Conservation (phyloP, 2,113 vertebrate species). For the Xenotilapia caudafasciata region DNA sequence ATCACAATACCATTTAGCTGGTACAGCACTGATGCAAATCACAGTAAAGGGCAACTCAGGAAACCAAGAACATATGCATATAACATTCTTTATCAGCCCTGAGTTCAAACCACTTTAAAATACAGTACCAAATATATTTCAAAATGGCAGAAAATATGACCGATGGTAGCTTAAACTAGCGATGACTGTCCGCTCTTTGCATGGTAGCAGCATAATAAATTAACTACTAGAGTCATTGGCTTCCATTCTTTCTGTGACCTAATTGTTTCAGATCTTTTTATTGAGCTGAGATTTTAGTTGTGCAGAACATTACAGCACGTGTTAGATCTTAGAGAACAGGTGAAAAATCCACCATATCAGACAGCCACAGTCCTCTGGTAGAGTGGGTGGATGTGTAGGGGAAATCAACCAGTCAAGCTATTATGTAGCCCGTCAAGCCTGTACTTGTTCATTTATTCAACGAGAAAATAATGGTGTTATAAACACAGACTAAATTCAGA, state of each 20-base stretch:
- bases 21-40: neutral
- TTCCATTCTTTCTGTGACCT: neutral
- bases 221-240: neutral
- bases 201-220: neutral
- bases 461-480: neutral
- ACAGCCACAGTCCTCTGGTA: neutral
- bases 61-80: neutral
- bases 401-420: neutral
- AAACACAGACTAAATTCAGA: constrained; percentile 9
- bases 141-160: neutral
- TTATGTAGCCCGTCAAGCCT: neutral
- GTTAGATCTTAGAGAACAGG: neutral
- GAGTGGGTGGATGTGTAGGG: neutral
- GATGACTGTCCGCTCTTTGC: neutral
- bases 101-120: neutral
- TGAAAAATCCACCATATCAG: constrained; percentile 14
- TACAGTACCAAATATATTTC: neutral
- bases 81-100: neutral
- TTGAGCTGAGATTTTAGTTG: neutral
- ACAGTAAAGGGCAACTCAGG: neutral
- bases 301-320: neutral
- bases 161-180: neutral
- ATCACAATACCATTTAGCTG: neutral
- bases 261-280: neutral
- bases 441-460: neutral